Conservation (phyloP, 2,888 invertebrate species). For the Myopa testacea region DNA sequence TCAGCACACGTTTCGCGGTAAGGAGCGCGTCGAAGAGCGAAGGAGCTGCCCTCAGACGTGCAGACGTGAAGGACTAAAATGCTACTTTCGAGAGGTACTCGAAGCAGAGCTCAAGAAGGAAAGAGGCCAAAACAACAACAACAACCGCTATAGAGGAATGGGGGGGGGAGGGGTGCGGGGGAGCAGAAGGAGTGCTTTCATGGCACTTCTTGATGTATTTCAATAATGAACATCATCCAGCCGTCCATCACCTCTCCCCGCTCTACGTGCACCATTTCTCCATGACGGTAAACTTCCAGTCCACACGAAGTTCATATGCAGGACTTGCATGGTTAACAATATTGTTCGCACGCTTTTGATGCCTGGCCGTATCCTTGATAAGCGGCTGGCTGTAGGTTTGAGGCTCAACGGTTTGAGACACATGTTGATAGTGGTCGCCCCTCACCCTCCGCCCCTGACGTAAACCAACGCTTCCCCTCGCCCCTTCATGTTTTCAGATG, state of each 20-base stretch:
- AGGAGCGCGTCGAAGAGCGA: background rate
- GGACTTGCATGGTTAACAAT: slow-evolving; percentile 5
- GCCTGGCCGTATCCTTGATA: slow-evolving; percentile 20
- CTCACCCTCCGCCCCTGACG: too few species aligned
- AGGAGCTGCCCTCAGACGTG: background rate
- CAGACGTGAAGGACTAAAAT: background rate
- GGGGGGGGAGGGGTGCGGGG: too few species aligned
- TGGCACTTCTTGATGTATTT: background rate
- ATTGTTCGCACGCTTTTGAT: slow-evolving; percentile 24
- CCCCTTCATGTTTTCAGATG: too few species aligned
- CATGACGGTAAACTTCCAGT: background rate
- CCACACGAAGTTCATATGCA: background rate
- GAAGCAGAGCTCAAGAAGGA: background rate
- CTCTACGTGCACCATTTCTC: background rate
- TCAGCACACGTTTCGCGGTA: slow-evolving; percentile 4
- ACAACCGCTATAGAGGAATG: too few species aligned
- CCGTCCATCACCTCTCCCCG: background rate
- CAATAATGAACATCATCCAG: background rate
- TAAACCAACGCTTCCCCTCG: too few species aligned
- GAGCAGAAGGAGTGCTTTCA: background rate
- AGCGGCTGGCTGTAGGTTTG: background rate
- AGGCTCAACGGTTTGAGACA: background rate
- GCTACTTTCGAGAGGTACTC: background rate
- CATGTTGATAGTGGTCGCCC: background rate
- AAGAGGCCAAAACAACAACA: background rate